These are phyloP conservation scores for Porites evermanni DNA, from an alignment of 92 coral and sea anemone genomes.

Conservation along the genomic window DNA sequence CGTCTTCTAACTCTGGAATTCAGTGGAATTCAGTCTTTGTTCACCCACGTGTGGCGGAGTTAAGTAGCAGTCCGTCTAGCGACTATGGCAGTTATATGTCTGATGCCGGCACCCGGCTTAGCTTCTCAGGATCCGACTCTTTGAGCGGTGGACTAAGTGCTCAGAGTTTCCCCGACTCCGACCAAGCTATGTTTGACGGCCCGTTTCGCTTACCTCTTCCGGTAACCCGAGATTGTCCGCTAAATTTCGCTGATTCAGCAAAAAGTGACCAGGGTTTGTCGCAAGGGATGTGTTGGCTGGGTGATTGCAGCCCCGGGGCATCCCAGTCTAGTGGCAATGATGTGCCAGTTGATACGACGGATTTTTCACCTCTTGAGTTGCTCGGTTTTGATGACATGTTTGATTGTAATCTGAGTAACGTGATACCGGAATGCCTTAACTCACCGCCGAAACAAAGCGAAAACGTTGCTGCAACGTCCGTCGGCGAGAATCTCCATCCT, in stretches of 20 bases:
- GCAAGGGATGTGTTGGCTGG: slow-evolving; percentile 7
- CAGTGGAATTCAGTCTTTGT: slow-evolving; percentile 41
- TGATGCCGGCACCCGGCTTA: slow-evolving; percentile 64
- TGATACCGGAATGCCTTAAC: slow-evolving; percentile 52
- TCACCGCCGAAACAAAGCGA: slow-evolving; percentile 22
- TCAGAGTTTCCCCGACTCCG: slow-evolving; percentile 39
- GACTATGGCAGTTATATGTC: slow-evolving; percentile 83
- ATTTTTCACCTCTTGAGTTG: slow-evolving; percentile 52
- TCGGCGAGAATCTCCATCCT: background rate
- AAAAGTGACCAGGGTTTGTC: background rate
- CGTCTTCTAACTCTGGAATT: slow-evolving; percentile 24
- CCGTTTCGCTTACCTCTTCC: slow-evolving; percentile 76
- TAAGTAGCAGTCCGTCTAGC: slow-evolving; percentile 77
- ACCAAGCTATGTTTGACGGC: slow-evolving; percentile 66
- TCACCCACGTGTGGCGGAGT: slow-evolving; percentile 40
- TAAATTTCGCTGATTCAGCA: slow-evolving; percentile 16
- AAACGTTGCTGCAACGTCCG: background rate
- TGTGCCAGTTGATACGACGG: slow-evolving; percentile 53
- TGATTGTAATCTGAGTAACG: slow-evolving; percentile 64
- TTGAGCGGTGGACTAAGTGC: slow-evolving; percentile 54
- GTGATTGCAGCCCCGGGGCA: background rate
- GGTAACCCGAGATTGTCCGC: slow-evolving; percentile 27
- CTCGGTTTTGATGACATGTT: slow-evolving; percentile 62
- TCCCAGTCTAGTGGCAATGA: slow-evolving; percentile 25
- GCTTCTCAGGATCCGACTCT: slow-evolving; percentile 74